Base-by-base conservation (phyloP, 2,888 invertebrate genomes). In the Antitype chi region DNA sequence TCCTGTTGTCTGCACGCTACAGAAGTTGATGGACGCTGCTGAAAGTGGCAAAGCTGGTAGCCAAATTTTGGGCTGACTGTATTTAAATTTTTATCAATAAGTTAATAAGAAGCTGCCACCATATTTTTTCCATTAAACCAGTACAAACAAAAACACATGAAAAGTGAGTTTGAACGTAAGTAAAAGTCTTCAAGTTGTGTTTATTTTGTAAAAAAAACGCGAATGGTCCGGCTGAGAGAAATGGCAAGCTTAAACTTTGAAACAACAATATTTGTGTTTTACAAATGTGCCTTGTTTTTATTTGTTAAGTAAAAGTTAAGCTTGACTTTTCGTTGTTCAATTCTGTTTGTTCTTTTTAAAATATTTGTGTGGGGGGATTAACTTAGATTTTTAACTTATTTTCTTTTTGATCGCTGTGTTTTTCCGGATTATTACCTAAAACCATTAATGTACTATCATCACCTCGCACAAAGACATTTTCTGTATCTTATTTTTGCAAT, bases 261-360 rank as follows among this genome's bases (percentile, higher is more conserved):
- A 86, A 78, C 74, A 87, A 86, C 75, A 88, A 85, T 85, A 85
- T 86, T 86, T 85, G 78, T 86, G 84, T 82, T 85, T 63, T 25
- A 23, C 81, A 82, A 81, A 84, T 75, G 59, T 69, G 53, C 53
- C 28, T 71, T 81, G 74, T 84, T 87, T 84, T 83, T 85, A 79
- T 83, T 85, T 76, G 75, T n/a, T 70, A 60, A 53, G 73, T 63
- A 63, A 59, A 86, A 76, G 66, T 86, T 52, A 62, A 62, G 76
- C 74, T 85, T 69, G 53, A 57, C 76, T 81, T 81, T 53, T 5
- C 15, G 11, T 53, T 64, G 64, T 64, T 72, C 9, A 15, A 25
- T 47, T 57, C 1, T 32, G 15, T 70, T 62, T 62, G 32, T 69
- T 60, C 15, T 70, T 78, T 47, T 60, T 9, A 7, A 60, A 49